Base-by-base conservation (phyloP, 35 echinoderm and acorn worm genomes). In the Strongylocentrotus purpuratus region DNA sequence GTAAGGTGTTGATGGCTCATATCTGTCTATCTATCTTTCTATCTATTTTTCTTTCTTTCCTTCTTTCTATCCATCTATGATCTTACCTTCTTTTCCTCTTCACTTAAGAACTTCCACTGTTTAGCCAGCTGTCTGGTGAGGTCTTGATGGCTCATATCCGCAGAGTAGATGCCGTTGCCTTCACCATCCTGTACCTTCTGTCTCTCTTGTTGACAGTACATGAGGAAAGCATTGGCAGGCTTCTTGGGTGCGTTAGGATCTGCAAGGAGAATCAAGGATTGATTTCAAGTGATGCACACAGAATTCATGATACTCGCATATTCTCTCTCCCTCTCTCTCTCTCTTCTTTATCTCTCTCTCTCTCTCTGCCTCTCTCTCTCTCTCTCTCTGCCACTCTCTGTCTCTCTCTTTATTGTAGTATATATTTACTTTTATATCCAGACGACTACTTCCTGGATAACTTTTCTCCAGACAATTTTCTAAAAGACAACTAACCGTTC, bases 211-310 rank as follows among this genome's bases (percentile, higher is more conserved):
- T 99, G 98, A 50, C 98, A 99, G 96, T 97, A 99, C 98, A 99
- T 99, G 41, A 99, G 92, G 96, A 97, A 99, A 45, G 98, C 98
- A 94, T 99, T 99, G 85, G 98, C 98, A 17, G 97, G 98, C 86
- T 99, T 99, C 95, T 99, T 99, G 33, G 98, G 98, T 31, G 98
- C 98, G 90, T 96, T 97, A 1, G 98, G 98, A 97, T 99, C 97
- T 99, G 92, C 18, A 33, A 89, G 87, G 32, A 46, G 33, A 33
- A 78, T 78, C 22, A 78, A 55, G 4, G 22, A 78, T 4, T 0
- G 7, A 28, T 4, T n/a, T 28, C 8, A 78, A 78, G 65, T 0
- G 22, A 78, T n/a, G 65, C 25, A 22, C 20, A 78, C 3, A 78
- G 28, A 22, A 22, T 78, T 78, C 0, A 70, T 70, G 20, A n/a